phyloP scores from a whole-genome alignment of 2,797 vertebrate genomes.

The Fundulus diaphanus region DNA sequence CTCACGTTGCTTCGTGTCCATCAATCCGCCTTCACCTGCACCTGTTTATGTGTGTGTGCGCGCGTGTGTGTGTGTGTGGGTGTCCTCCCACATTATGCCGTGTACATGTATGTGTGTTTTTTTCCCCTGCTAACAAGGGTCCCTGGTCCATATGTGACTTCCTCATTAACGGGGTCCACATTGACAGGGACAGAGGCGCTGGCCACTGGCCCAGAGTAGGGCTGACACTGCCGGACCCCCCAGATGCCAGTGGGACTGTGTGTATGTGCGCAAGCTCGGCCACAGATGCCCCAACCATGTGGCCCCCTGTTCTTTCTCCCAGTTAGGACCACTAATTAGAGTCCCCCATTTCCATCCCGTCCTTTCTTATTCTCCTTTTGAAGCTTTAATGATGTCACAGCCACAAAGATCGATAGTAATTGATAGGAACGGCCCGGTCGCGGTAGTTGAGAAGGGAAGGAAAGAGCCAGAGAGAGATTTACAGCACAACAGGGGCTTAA shows the following conservation, averaged over 20 bases:
- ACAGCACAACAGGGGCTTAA: slow-evolving; percentile 32
- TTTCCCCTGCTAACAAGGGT: slow-evolving; percentile 79
- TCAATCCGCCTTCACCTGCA: slow-evolving; percentile 68
- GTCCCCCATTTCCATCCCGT: slow-evolving; percentile 40
- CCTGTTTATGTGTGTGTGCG: slow-evolving; percentile 52
- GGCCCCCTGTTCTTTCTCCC: slow-evolving; percentile 73
- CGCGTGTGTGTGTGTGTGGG: slow-evolving; percentile 18
- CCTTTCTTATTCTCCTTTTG: slow-evolving; percentile 53
- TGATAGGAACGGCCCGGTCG: slow-evolving; percentile 33
- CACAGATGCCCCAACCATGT: slow-evolving; percentile 80
- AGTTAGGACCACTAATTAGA: slow-evolving; percentile 80
- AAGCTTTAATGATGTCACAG: slow-evolving; percentile 61
- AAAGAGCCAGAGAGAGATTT: slow-evolving; percentile 17
- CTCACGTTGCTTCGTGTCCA: slow-evolving; percentile 49
- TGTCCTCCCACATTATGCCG: slow-evolving; percentile 32
- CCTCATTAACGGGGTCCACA: slow-evolving; percentile 81
- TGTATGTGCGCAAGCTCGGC: slow-evolving; percentile 35
- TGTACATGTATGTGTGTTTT: slow-evolving; percentile 29
- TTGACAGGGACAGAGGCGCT: slow-evolving; percentile 78
- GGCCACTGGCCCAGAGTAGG: slow-evolving; percentile 73
- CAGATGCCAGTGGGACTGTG: slow-evolving; percentile 59
- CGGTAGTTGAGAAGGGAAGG: background rate
- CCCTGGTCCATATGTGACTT: slow-evolving; percentile 83
- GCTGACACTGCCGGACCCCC: slow-evolving; percentile 70
- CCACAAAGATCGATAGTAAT: slow-evolving; percentile 48